phyloP scores from a whole-genome alignment of 2,888 invertebrate genomes.

The Andrena bucephala region DNA sequence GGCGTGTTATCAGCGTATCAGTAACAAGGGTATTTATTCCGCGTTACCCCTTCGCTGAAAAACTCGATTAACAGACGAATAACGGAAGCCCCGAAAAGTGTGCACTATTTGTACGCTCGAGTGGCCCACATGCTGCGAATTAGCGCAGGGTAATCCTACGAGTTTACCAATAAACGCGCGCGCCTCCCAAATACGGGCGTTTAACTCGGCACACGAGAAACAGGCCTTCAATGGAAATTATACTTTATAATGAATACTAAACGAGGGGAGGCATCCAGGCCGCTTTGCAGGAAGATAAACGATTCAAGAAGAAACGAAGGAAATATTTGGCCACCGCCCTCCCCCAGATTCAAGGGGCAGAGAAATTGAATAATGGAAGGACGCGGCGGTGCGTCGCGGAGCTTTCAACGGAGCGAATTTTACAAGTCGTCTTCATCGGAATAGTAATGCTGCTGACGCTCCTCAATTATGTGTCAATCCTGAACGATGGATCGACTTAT shows the following conservation, averaged over 20 bases:
- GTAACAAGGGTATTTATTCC: background rate
- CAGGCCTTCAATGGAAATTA: constrained; percentile 50
- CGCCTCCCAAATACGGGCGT: background rate
- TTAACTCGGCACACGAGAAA: constrained; percentile 5
- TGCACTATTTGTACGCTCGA: background rate
- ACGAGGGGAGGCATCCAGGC: constrained; percentile 31
- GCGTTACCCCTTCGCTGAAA: too few relatives aligned
- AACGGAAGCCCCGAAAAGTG: background rate
- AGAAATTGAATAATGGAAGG: constrained; percentile 67
- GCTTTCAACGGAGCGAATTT: constrained; percentile 49
- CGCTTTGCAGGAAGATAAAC: constrained; percentile 50
- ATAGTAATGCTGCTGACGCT: background rate
- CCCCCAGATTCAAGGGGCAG: constrained; percentile 57
- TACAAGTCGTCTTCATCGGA: constrained; percentile 39
- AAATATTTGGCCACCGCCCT: constrained; percentile 63
- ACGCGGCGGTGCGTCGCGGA: constrained; percentile 42
- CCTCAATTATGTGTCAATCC: too few relatives aligned
- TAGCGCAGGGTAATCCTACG: background rate
- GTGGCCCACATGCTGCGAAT: background rate
- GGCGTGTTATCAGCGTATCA: background rate
- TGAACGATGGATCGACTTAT: background rate
- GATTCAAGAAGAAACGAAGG: constrained; percentile 60
- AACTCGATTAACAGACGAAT: background rate
- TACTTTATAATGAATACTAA: constrained; percentile 58
- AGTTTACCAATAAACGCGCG: background rate